These are phyloP conservation scores for Linepithema humile DNA, from an alignment of 1,140 invertebrate genomes.

Conservation along the genomic window DNA sequence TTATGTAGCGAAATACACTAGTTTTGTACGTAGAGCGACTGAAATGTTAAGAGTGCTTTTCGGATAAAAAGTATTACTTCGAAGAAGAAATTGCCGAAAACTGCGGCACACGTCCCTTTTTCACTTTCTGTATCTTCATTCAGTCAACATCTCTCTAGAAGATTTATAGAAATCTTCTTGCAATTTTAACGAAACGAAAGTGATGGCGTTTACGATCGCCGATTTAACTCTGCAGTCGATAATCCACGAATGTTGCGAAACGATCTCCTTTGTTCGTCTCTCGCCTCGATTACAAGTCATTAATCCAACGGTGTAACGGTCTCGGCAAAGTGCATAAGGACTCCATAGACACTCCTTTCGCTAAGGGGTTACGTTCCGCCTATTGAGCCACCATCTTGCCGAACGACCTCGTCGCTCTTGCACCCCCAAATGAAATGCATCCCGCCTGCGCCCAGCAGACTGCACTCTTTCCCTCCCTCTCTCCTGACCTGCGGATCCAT, in stretches of 20 bases:
- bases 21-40: neutral
- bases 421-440: conserved; percentile 28
- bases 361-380: neutral
- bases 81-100: too few species aligned
- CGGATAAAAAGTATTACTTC: neutral
- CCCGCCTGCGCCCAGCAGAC: conserved; percentile 5
- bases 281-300: neutral
- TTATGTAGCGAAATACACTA: neutral
- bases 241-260: neutral
- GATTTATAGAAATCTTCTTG: neutral
- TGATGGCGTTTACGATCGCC: neutral
- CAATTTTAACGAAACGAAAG: neutral
- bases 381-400: conserved; percentile 38
- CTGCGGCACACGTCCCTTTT: too few species aligned
- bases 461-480: conserved; percentile 33
- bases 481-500: conserved; percentile 12
- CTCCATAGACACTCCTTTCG: conserved; percentile 17
- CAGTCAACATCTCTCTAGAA: neutral
- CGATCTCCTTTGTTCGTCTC: neutral
- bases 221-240: neutral
- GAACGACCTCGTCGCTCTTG: conserved; percentile 3
- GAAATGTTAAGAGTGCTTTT: neutral
- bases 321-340: neutral
- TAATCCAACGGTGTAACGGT: neutral
- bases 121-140: neutral